Conservation (phyloP, 2,113 vertebrate species). For the Elachura formosa region DNA sequence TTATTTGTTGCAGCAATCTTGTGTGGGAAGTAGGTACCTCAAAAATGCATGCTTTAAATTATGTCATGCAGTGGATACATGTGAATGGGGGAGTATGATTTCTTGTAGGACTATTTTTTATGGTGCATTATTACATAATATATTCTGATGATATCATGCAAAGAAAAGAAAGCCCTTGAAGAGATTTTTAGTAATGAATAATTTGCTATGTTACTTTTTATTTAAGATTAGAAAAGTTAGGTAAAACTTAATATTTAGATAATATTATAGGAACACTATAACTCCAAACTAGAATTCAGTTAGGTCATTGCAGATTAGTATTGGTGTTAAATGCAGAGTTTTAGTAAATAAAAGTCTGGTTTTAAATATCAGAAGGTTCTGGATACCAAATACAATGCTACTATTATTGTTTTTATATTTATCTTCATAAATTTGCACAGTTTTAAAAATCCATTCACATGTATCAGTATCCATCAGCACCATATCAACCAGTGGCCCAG, state of each 20-base stretch:
- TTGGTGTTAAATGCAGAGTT: background rate
- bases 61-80: background rate
- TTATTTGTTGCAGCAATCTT: background rate
- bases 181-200: background rate
- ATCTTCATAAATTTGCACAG: background rate
- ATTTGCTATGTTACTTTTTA: background rate
- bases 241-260: background rate
- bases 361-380: background rate
- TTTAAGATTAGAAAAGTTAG: background rate
- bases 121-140: background rate
- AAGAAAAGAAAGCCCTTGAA: background rate
- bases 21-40: background rate
- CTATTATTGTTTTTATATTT: background rate
- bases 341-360: background rate
- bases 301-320: background rate
- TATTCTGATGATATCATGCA: background rate
- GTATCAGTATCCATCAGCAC: background rate
- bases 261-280: background rate
- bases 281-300: background rate
- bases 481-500: background rate
- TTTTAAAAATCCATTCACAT: background rate
- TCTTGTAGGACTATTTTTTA: background rate
- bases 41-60: background rate
- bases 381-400: background rate
- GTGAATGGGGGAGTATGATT: rapidly evolving